Base-by-base conservation (phyloP, 2,113 vertebrate genomes). In the Gila orcuttii region DNA sequence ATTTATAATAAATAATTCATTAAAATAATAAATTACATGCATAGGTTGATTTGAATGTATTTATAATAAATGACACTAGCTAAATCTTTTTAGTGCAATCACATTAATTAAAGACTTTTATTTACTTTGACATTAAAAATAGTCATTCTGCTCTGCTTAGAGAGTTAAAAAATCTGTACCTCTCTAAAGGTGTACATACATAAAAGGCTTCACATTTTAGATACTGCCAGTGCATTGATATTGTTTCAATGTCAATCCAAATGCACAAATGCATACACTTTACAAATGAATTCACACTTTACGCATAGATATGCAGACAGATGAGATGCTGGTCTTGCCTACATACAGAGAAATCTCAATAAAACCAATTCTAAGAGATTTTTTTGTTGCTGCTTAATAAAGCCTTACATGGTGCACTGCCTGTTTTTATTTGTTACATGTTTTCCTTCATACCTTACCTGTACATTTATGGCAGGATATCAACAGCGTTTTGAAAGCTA, bases 391-490 rank as follows among this genome's bases (percentile, higher is more conserved):
- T 55, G 52, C 17, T 6, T 3, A 33, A 68, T 19, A 33, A 68
- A 19, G 15, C 31, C 15, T 68, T 33, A 33, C 64, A 68, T 33
- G 15, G 64, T 33, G 15, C 64, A 66, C 28, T 66, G 64, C 13
- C 64, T 33, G 28, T 68, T 17, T 68, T 33, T 68, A 66, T 68
- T 68, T 33, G 64, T 68, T 0, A 68, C 31, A 68, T 19, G 17
- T 36, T 69, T 69, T 69, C 1, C 66, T 21, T 17, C 55, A 57
- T 57, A 57, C 1, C 33, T 36, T 69, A 31, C 31, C 66, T 69
- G 3, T 21, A 21, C 92, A 93, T 94, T 95, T 93, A 91, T 93
- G 92, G 93, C 92, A 94, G 92, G 92, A 93, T 93, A 92, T 92
- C 91, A 91, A 91, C 91, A 84, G 90, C 86, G 84, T 93, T 93